Conservation (phyloP, 2,888 invertebrate species). For the Phragmatobia fuliginosa region DNA sequence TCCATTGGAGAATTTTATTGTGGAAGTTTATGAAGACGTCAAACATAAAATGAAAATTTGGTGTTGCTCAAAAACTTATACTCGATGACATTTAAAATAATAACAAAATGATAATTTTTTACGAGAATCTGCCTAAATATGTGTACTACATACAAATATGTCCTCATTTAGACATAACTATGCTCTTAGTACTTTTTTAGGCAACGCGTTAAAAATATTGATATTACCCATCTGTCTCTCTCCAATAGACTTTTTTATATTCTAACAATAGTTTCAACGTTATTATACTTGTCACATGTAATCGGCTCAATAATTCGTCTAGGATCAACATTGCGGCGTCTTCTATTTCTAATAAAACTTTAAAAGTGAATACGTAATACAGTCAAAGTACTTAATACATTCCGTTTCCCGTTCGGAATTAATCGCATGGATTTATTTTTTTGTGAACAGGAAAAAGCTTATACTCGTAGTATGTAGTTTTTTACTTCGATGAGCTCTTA, state of each 20-base stretch:
- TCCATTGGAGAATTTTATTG: neutral
- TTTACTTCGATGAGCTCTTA: neutral
- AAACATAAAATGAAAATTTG: neutral
- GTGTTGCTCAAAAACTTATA: no score
- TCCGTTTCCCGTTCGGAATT: neutral
- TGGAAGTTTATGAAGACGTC: neutral
- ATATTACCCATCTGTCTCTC: neutral
- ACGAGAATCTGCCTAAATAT: no score
- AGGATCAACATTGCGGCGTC: neutral
- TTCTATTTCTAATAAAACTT: neutral
- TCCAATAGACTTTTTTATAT: neutral
- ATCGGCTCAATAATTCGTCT: neutral
- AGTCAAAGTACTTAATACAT: neutral
- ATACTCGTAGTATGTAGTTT: neutral
- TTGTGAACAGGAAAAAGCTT: neutral
- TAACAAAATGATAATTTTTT: no score
- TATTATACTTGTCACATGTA: neutral
- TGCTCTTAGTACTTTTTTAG: neutral
- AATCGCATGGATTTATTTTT: neutral
- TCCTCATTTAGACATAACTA: neutral
- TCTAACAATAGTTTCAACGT: neutral
- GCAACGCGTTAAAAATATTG: neutral
- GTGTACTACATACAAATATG: no score
- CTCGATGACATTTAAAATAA: neutral
- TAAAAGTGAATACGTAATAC: neutral